phyloP scores from a whole-genome alignment of 2,113 vertebrate genomes.

The Brevimyrus niger region DNA sequence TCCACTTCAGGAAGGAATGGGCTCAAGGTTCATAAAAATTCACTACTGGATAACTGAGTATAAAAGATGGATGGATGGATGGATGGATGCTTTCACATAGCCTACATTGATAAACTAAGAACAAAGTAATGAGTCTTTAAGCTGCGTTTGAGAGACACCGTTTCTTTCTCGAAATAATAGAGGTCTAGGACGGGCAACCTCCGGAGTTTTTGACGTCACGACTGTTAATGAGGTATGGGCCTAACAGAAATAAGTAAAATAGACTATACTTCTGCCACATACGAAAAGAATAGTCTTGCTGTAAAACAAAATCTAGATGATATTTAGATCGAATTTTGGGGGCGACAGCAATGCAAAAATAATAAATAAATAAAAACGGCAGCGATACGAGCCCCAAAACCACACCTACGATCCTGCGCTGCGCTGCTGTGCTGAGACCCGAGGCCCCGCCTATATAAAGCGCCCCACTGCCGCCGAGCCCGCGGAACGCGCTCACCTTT shows the following conservation, averaged over 20 bases:
- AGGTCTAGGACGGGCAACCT: background rate
- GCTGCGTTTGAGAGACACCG: background rate
- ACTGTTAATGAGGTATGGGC: background rate
- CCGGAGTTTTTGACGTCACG: background rate
- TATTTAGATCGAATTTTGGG: background rate
- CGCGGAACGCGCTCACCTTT: background rate
- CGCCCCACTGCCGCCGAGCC: background rate
- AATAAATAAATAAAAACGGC: background rate
- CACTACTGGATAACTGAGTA: background rate
- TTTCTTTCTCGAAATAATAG: background rate
- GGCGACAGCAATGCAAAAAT: background rate
- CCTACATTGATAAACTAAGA: background rate
- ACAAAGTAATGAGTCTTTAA: background rate
- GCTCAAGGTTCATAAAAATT: background rate
- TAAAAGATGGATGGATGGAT: background rate
- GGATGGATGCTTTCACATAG: background rate
- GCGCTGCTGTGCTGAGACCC: background rate
- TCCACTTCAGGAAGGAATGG: background rate
- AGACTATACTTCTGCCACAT: background rate
- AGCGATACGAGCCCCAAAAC: slow-evolving; percentile 15
- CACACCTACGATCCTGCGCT: slow-evolving; percentile 49
- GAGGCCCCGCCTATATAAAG: background rate
- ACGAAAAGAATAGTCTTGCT: background rate
- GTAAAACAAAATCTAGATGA: background rate
- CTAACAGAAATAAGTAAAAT: background rate